Percentiles rank a stretch among this genome's conserved stretches.
These are phyloP conservation scores for Heliconius charithonia DNA, from an alignment of 2,888 invertebrate genomes.

Conservation along the genomic window DNA sequence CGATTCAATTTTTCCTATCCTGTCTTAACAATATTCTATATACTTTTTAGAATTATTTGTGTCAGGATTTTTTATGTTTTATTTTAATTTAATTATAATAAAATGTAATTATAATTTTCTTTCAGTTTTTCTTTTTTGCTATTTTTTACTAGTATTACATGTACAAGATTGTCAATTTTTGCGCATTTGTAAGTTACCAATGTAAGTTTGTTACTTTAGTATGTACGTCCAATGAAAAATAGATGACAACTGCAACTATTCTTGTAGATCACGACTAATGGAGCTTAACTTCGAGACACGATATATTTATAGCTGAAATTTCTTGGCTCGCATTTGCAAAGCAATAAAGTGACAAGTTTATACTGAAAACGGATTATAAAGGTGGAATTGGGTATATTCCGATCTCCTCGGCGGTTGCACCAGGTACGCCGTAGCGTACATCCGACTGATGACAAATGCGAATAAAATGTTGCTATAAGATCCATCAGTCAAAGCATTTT, in stretches of 20 bases:
- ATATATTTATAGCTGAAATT: constrained; percentile 21
- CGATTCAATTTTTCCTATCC: too few species aligned
- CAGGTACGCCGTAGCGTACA: constrained; percentile 2
- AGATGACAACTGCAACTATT: not conserved
- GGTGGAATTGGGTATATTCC: constrained; percentile 11
- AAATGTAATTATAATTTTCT: too few species aligned
- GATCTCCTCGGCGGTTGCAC: not conserved
- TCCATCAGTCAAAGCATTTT: constrained; percentile 26
- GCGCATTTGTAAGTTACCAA: too few species aligned
- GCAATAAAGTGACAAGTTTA: constrained; percentile 15
- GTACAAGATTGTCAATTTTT: too few species aligned
- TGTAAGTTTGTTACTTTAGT: too few species aligned
- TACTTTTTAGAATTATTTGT: too few species aligned
- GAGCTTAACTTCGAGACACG: constrained; percentile 7
- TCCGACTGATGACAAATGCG: constrained; percentile 26
- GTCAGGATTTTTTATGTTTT: too few species aligned
- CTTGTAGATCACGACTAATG: constrained; percentile 26
- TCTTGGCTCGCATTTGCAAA: constrained; percentile 9
- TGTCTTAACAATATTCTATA: too few species aligned
- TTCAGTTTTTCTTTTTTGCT: too few species aligned
- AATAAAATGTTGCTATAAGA: constrained; percentile 22
- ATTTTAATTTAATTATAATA: too few species aligned
- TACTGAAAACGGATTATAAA: constrained; percentile 27
- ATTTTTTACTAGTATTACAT: too few species aligned
- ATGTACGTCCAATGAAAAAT: not conserved